These are phyloP conservation scores for Argyresthia goedartella DNA, from an alignment of 2,888 invertebrate species.

Conservation along the genomic window DNA sequence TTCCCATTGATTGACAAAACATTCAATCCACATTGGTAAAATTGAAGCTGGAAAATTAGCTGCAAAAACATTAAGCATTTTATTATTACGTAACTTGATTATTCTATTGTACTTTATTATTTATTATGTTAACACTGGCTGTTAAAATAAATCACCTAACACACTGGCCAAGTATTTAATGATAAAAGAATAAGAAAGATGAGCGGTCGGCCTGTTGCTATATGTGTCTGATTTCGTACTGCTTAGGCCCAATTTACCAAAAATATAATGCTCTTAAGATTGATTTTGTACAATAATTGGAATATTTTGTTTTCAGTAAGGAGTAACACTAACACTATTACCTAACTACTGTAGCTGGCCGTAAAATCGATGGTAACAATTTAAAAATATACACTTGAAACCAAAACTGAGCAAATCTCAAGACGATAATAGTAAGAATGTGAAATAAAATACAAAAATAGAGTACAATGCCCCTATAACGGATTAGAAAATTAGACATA, in stretches of 20 bases:
- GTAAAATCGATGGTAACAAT: conserved; percentile 63
- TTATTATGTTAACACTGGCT: conserved; percentile 20
- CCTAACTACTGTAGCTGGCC: conserved; percentile 61
- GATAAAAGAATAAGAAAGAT: not conserved
- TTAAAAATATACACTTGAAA: conserved; percentile 38
- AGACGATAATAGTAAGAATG: conserved; percentile 1
- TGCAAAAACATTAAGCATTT: conserved; percentile 28
- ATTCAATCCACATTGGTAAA: not conserved
- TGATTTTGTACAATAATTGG: conserved; percentile 25
- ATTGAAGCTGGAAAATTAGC: not conserved
- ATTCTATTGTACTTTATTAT: conserved; percentile 39
- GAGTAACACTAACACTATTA: conserved; percentile 42
- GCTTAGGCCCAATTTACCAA: not conserved
- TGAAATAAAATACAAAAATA: conserved; percentile 14
- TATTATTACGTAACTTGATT: conserved; percentile 46
- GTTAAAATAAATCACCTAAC: conserved; percentile 32
- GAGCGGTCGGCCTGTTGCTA: too few relatives aligned
- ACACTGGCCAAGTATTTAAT: conserved; percentile 45
- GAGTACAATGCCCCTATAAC: conserved; percentile 3
- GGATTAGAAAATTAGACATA: not conserved
- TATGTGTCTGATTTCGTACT: not conserved
- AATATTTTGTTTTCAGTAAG: conserved; percentile 47
- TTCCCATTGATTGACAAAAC: conserved; percentile 24
- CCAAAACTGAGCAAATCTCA: conserved; percentile 40
- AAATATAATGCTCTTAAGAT: not conserved